phyloP scores from a whole-genome alignment of 2,797 vertebrate genomes.

The Micromesistius poutassou region DNA sequence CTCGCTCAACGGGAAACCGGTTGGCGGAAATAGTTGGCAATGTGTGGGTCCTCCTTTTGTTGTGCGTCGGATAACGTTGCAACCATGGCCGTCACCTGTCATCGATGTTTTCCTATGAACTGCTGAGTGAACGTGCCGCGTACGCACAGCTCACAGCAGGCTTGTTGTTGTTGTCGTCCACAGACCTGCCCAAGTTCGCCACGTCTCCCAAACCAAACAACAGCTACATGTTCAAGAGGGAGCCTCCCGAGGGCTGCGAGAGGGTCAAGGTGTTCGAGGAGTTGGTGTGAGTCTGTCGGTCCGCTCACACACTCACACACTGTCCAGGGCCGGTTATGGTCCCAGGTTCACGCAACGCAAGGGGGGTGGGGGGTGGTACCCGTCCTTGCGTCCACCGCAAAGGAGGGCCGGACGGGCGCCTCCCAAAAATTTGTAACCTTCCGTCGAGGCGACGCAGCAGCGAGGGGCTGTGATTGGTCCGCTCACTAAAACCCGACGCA shows the following conservation, averaged over 20 bases:
- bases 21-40: background rate
- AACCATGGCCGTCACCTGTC: background rate
- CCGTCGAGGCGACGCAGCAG: no score
- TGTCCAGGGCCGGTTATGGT: no score
- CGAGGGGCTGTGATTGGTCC: no score
- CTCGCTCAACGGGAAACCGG: background rate
- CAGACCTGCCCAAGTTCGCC: conserved; percentile 85
- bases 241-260: conserved; percentile 98
- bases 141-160: background rate
- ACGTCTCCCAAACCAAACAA: conserved; percentile 99
- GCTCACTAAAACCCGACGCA: no score
- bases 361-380: no score
- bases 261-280: conserved; percentile 98
- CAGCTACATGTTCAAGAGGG: conserved; percentile 99
- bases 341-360: no score
- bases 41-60: background rate
- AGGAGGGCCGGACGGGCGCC: no score
- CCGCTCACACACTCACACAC: background rate
- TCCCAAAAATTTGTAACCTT: no score
- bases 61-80: background rate
- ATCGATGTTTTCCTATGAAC: background rate
- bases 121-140: background rate
- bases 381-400: no score
- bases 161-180: background rate
- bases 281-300: conserved; percentile 85